Base-by-base conservation (phyloP, 2,113 vertebrate species). In the Heteronetta atricapilla region DNA sequence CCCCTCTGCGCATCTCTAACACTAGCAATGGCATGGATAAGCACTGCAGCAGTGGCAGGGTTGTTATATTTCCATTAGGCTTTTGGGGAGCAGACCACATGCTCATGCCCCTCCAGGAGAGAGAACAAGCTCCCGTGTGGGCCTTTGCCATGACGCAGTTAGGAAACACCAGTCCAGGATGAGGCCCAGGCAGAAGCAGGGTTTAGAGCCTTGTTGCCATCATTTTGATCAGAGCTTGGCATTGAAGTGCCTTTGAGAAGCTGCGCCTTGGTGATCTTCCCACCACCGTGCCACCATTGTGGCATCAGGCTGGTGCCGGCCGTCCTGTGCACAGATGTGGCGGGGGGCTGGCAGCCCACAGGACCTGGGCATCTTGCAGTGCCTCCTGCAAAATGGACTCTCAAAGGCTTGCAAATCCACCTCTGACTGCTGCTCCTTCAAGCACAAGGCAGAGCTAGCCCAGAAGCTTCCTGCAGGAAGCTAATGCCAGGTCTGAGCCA, bases 381-480 rank as follows among this genome's bases (percentile, higher is more conserved):
- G 0, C 38, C 69, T 88, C 82, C 82, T 81, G 72, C 88, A 91
- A 94, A 92, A 97, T 96, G 91, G 93, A 93, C 89, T 89, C 94
- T 95, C 1, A 0, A 46, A 86, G 69, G 60, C 59, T 90, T 0
- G 0, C 0, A 1, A 83, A 95, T 83, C 72, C 9, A 3, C 56
- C 52, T 78, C 77, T 2, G 0, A 40, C 38, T 44, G 79, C 85
- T 77, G 63, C 68, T 94, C 20, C 86, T 82, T 34, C 1, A 2
- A 85, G 75, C 64, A 50, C 42, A 81, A n/a, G 63, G 46, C 69
- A 44, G 70, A 90, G 74, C 55, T 68, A 68, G 64, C 75, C 66
- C 56, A 40, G 55, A 59, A 75, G 75, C 84, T 91, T 89, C 67
- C 73, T 10, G 0, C 22, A 6, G 80, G 84, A 89, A 82, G 67